phyloP scores from a whole-genome alignment of 2,888 invertebrate species.

The Pogonocherus hispidulus region DNA sequence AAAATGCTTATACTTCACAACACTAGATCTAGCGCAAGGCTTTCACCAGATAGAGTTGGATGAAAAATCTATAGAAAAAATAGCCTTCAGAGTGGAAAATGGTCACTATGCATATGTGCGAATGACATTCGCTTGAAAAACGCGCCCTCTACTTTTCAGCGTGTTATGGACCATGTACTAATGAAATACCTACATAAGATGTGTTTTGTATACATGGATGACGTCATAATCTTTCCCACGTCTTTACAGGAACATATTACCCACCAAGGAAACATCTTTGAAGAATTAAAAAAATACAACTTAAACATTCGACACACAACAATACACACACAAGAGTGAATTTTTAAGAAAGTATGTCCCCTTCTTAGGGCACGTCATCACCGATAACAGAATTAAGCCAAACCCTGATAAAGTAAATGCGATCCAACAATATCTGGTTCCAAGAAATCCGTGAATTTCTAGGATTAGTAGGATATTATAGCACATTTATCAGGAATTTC shows the following conservation, averaged over 20 bases:
- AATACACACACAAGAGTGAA: background rate
- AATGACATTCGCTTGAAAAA: slow-evolving; percentile 61
- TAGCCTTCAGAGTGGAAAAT: slow-evolving; percentile 54
- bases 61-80: slow-evolving; percentile 45
- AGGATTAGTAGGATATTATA: background rate
- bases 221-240: slow-evolving; percentile 51
- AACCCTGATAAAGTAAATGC: background rate
- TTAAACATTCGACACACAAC: background rate
- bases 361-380: background rate
- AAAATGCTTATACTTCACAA: slow-evolving; percentile 48
- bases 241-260: slow-evolving; percentile 18
- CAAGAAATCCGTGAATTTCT: background rate
- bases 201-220: slow-evolving; percentile 48
- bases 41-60: slow-evolving; percentile 59
- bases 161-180: slow-evolving; percentile 48
- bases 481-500: background rate
- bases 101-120: slow-evolving; percentile 59
- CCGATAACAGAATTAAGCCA: background rate
- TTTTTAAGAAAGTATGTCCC: background rate
- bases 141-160: slow-evolving; percentile 60
- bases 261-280: background rate
- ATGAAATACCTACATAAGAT: too few relatives aligned
- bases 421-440: background rate
- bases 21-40: slow-evolving; percentile 54
- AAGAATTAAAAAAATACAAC: background rate